Evolutionary conservation across 2,888 invertebrate genomes (phyloP).

Genomic region (Drosophila siamana): DNA sequence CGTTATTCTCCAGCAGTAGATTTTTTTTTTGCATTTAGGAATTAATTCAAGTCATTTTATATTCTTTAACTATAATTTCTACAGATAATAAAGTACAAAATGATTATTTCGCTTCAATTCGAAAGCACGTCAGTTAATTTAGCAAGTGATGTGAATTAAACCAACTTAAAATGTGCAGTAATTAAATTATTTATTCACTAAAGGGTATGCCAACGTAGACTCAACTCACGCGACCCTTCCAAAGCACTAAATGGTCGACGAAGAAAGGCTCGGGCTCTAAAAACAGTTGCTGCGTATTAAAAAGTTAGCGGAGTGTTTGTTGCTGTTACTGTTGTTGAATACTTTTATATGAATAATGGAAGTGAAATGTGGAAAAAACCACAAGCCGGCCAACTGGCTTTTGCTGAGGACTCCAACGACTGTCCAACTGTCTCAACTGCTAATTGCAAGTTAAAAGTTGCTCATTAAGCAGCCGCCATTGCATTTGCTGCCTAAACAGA

Average conservation of each 20-base stretch:
- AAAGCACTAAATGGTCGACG: slow-evolving; percentile 3
- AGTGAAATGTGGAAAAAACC: slow-evolving; percentile 53
- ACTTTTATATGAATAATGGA: slow-evolving; percentile 55
- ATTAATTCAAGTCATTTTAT: too few relatives aligned
- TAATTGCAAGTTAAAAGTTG: slow-evolving; percentile 75
- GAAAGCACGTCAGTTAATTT: too few relatives aligned
- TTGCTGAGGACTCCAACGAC: slow-evolving; percentile 14
- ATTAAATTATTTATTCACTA: not conserved
- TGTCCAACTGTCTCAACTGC: slow-evolving; percentile 27
- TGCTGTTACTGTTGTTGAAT: slow-evolving; percentile 19
- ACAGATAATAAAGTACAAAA: too few relatives aligned
- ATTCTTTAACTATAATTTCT: too few relatives aligned
- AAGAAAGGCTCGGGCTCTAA: slow-evolving; percentile 38
- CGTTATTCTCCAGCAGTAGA: too few relatives aligned
- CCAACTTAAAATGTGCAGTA: too few relatives aligned
- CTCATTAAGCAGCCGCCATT: slow-evolving; percentile 60
- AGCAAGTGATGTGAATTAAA: too few relatives aligned
- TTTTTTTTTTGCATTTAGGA: too few relatives aligned
- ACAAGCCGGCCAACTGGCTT: slow-evolving; percentile 32
- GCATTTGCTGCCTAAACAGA: slow-evolving; percentile 62
- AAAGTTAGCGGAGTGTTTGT: slow-evolving; percentile 60
- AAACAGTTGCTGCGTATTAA: slow-evolving; percentile 67
- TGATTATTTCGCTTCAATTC: too few relatives aligned
- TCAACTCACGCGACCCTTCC: not conserved
- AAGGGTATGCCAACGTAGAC: slow-evolving; percentile 33